phyloP scores from a whole-genome alignment of 2,797 vertebrate species.

The Squalus acanthias region DNA sequence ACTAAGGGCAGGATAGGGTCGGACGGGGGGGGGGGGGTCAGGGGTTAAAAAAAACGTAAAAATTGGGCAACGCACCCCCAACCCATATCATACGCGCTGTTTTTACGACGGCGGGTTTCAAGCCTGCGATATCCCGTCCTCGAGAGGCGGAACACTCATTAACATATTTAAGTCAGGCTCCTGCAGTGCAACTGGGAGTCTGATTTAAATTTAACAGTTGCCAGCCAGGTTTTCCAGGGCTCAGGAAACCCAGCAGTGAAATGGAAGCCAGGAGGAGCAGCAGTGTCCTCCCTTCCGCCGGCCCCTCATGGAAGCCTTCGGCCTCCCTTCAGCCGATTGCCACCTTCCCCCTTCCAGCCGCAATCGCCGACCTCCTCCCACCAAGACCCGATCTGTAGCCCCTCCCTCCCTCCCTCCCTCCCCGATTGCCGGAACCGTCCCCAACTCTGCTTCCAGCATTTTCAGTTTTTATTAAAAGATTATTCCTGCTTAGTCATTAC shows the following conservation, averaged over 20 bases:
- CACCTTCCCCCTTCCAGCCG: no score
- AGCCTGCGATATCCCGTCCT: neutral
- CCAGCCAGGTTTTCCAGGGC: neutral
- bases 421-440: neutral
- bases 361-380: no score
- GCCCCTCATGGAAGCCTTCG: neutral
- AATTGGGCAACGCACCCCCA: neutral
- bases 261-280: neutral
- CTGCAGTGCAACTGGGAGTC: neutral
- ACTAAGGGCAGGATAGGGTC: neutral
- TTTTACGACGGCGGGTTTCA: neutral
- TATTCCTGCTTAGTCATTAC: neutral
- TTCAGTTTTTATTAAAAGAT: neutral
- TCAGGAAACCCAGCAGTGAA: neutral
- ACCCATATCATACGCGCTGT: neutral
- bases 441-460: neutral
- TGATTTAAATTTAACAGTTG: neutral
- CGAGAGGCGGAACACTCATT: neutral
- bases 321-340: neutral
- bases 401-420: neutral
- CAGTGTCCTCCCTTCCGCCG: neutral
- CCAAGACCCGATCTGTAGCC: neutral
- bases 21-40: neutral
- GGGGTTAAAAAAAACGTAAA: neutral
- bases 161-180: neutral